A percentile compares a stretch with the other conserved stretches of the same genome.
Evolutionary conservation across 2,888 invertebrate genomes (phyloP).

Genomic region (Microplitis manilae): DNA sequence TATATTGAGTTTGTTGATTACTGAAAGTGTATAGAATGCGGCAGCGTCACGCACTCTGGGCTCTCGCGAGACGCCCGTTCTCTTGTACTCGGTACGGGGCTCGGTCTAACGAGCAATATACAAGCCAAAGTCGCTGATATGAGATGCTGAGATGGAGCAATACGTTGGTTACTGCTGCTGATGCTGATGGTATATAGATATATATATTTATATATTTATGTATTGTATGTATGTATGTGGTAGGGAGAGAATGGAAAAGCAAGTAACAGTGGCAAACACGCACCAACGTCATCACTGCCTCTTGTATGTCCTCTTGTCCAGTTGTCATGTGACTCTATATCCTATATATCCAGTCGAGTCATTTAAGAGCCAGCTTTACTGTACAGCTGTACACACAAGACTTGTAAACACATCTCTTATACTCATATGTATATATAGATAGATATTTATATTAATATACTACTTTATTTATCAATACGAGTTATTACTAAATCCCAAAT

Average conservation of each 20-base stretch:
- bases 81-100: slow-evolving; percentile 1
- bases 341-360: slow-evolving; percentile 1
- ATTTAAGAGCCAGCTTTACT: neutral
- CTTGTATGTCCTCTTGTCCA: neutral
- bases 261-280: neutral
- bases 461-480: neutral
- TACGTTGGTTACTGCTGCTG: slow-evolving; percentile 7
- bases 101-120: slow-evolving; percentile 20
- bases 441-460: neutral
- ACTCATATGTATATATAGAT: neutral
- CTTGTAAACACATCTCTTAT: neutral
- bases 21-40: slow-evolving; percentile 56
- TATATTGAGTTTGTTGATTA: slow-evolving; percentile 52
- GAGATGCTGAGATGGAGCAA: slow-evolving; percentile 24
- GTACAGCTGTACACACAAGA: neutral
- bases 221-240: neutral
- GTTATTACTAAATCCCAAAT: slow-evolving; percentile 1
- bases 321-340: neutral
- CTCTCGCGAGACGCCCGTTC: slow-evolving; percentile 18
- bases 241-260: slow-evolving; percentile 1
- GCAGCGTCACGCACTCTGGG: slow-evolving; percentile 50
- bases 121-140: slow-evolving; percentile 3
- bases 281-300: neutral
- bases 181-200: neutral
- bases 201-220: slow-evolving; percentile 1